Base-by-base conservation (phyloP, 2,888 invertebrate genomes). In the Scaeva pyrastri region DNA sequence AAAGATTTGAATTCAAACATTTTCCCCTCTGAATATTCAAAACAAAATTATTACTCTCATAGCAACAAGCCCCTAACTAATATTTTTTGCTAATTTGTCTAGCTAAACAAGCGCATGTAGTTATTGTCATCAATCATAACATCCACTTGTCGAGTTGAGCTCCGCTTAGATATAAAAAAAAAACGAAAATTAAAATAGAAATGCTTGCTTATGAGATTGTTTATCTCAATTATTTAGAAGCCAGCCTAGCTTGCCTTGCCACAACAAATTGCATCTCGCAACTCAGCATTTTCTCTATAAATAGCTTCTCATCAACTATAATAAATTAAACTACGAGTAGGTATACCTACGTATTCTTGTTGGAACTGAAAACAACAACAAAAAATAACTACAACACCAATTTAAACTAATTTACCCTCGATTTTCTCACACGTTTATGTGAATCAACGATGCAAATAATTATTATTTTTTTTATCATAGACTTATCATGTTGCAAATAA, bases 381-480 rank as follows among this genome's bases (percentile, higher is more conserved):
- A 10, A 3, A 36, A 19, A 23, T 0, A 31, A 31, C 8, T 8
- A 55, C 8, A 31, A 55, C 23, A 26, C n/a, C 7, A 23, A 23
- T 23, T 52, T 8, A 19, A 60, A 41, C 60, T 39, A 60, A 43
- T 43, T 62, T 62, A 62, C n/a, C 62, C 43, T 62, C 43, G 16
- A 21, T 26, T 62, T 43, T 21, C 10, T 16, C 6, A 4, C 43
- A 4, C 10, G 1, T 43, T 43, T 5, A 41, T 62, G 21, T 21
- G 14, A 62, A 43, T n/a, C 23, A 62, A 14, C 60, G 21, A 62
- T 23, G 60, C 60, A 62, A 62, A 43, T n/a, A 62, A 41, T 16
- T 23, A 52, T 16, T 14, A 58, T 23, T 60, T 60, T 21, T 60
- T 60, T 60, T 41, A 41, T 43, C 10, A 43, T 23, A 43, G 10